Evolutionary conservation across 1,140 invertebrate species (phyloP).

Genomic region (Coboldia fuscipes): DNA sequence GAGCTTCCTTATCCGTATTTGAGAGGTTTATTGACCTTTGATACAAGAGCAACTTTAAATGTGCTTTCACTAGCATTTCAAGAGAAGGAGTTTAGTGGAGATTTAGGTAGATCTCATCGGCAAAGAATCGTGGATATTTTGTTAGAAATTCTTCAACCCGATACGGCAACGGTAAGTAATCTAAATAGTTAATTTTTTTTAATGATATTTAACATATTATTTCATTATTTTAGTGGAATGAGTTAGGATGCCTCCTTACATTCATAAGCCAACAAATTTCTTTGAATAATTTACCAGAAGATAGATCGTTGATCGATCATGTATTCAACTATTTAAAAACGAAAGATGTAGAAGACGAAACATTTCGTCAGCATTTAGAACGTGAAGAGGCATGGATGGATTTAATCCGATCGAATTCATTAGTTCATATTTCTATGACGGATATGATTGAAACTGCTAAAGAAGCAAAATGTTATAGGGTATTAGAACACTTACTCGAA

Average conservation of each 20-base stretch:
- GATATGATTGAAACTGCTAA: conserved; percentile 21
- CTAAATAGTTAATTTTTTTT: conserved; percentile 7
- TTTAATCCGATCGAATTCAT: conserved; percentile 43
- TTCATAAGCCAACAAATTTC: conserved; percentile 26
- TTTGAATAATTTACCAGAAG: conserved; percentile 21
- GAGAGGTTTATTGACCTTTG: conserved; percentile 59
- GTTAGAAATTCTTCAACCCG: conserved; percentile 50
- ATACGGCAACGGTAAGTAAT: conserved; percentile 37
- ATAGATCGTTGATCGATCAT: conserved; percentile 18
- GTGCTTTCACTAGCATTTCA: conserved; percentile 74
- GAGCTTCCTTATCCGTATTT: conserved; percentile 63
- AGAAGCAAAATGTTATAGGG: conserved; percentile 21
- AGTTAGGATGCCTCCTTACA: conserved; percentile 25
- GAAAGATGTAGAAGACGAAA: conserved; percentile 19
- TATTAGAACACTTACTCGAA: conserved; percentile 25
- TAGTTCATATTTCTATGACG: conserved; percentile 28
- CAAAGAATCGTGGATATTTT: conserved; percentile 66
- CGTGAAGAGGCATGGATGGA: conserved; percentile 62
- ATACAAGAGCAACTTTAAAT: conserved; percentile 77
- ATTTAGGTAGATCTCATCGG: conserved; percentile 46
- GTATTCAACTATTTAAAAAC: conserved; percentile 23
- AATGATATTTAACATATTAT: conserved; percentile 4
- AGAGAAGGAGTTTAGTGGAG: conserved; percentile 54
- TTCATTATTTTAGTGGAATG: conserved; percentile 19
- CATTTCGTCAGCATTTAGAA: conserved; percentile 32